Evolutionary conservation across 2,113 vertebrate species (phyloP).

Genomic region (Ptychochromis oligacanthus): DNA sequence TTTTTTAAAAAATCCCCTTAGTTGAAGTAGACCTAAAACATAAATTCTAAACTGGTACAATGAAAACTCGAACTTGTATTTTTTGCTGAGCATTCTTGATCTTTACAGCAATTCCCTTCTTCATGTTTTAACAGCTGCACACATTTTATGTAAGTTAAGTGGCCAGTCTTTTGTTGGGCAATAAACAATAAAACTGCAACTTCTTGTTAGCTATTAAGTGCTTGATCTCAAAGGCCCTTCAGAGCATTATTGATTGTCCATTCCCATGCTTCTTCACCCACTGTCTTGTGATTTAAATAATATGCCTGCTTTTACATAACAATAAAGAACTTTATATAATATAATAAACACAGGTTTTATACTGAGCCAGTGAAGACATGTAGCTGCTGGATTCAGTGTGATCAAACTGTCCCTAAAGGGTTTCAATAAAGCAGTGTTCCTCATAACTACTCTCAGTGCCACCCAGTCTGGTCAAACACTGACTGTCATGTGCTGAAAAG

Average conservation of each 20-base stretch:
- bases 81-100: not conserved
- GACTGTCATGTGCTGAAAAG: slow-evolving; percentile 42
- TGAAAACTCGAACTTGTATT: too few relatives aligned
- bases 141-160: not conserved
- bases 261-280: not conserved
- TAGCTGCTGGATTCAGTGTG: not conserved
- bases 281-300: not conserved
- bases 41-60: not conserved
- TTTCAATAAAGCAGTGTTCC: not conserved
- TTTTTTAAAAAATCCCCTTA: too few relatives aligned
- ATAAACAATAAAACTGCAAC: not conserved
- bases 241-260: not conserved
- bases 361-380: not conserved
- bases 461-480: slow-evolving; percentile 34
- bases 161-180: not conserved
- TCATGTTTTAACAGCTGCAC: not conserved
- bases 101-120: not conserved
- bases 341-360: rapidly evolving
- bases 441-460: slow-evolving; percentile 18
- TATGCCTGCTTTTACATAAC: not conserved
- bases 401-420: not conserved
- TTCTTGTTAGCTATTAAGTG: not conserved
- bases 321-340: not conserved
- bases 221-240: not conserved
- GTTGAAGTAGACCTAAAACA: too few relatives aligned